Conservation (phyloP, 2,113 vertebrate genomes). For the Loxodonta africana region DNA sequence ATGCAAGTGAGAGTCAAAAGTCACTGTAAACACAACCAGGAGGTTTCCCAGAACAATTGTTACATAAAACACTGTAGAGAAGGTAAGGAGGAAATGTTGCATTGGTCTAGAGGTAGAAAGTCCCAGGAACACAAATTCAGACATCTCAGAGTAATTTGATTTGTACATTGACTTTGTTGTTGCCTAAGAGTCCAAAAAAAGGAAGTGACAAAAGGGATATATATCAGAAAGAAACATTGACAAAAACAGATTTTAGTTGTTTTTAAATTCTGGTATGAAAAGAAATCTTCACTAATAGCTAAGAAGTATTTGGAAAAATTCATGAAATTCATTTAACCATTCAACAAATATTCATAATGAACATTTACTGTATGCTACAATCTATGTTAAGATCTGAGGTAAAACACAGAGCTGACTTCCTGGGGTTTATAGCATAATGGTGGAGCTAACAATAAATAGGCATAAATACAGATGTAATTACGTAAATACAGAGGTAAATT, state of each 20-base stretch:
- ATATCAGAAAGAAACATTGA: neutral
- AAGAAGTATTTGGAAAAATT: neutral
- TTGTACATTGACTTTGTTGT: neutral
- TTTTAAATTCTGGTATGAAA: neutral
- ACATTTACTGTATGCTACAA: neutral
- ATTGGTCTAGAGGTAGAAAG: neutral
- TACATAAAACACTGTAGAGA: neutral
- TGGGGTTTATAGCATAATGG: neutral
- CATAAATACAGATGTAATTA: neutral
- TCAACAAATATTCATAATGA: neutral
- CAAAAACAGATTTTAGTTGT: neutral
- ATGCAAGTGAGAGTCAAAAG: neutral
- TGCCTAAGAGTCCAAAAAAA: neutral
- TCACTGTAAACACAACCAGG: neutral
- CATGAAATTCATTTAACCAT: neutral
- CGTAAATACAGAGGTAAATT: neutral
- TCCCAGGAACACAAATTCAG: constrained; percentile 8
- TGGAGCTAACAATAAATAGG: neutral
- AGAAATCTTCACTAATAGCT: neutral
- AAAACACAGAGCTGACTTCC: neutral
- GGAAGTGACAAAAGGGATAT: neutral
- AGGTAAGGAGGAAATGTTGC: neutral
- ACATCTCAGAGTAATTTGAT: neutral
- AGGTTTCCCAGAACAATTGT: neutral
- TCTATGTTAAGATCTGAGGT: neutral